These are phyloP conservation scores for Linepithema humile DNA, from an alignment of 1,140 invertebrate species.

Conservation along the genomic window DNA sequence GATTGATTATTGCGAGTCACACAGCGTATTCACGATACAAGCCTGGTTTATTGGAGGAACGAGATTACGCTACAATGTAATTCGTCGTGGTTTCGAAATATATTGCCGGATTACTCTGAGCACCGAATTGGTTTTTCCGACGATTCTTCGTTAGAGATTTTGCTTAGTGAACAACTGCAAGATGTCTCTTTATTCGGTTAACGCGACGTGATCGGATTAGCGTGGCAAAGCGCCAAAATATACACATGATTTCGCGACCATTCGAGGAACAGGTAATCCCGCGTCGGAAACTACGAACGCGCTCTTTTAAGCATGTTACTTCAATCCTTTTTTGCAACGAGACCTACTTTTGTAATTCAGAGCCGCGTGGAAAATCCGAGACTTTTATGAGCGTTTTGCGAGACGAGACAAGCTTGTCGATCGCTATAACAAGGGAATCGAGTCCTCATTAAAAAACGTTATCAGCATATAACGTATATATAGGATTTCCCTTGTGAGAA, in stretches of 20 bases:
- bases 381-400: background rate
- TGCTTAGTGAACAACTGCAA: background rate
- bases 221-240: background rate
- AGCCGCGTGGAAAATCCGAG: background rate
- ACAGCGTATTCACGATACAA: background rate
- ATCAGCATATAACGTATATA: slow-evolving; percentile 10
- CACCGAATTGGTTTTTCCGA: background rate
- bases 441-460: background rate
- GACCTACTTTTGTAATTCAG: background rate
- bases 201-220: slow-evolving; percentile 21
- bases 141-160: background rate
- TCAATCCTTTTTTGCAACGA: background rate
- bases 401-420: background rate
- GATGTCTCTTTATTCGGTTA: background rate
- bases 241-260: background rate
- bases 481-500: slow-evolving; percentile 51
- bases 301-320: background rate
- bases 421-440: background rate
- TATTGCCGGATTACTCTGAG: background rate
- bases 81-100: background rate
- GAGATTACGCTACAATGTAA: background rate
- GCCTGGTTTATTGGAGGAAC: background rate
- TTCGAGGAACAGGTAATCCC: background rate
- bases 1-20: background rate
- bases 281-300: background rate